Evolutionary conservation across 1,140 invertebrate species (phyloP), one percentile per base, ranked within the genome.

Genomic region (Meloidogyne exigua): DNA sequence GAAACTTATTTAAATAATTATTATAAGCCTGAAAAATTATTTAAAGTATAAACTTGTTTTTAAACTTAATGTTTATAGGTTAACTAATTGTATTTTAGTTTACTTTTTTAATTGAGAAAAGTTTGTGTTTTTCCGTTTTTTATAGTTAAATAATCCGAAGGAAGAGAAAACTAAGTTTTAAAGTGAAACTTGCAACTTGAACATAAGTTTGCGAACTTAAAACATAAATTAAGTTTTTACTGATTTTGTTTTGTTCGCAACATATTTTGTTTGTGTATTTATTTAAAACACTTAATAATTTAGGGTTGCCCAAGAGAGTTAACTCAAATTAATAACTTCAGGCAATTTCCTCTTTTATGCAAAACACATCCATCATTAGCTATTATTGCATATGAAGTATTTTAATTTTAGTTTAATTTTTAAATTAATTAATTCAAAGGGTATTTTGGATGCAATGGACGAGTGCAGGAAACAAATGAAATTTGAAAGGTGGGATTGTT

Each of bases 371-470:
- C 84, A 1, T 26, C 83, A 15, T 71, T 85, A 26, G 85, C 84
- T 18, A 75, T 85, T 32, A 75, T 83, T 11, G 84, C 81, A 13
- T 85, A 84, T 39, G 83, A 85, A 76, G 82, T 67, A 15, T 0
- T 21, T 39, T n/a, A 39, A n/a, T 32, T 66, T 25, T 74, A 23
- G 7, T 28, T 10, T 28, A 23, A 76, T 49, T 57, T 13, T 28
- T 44, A 21, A 36, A 72, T 25, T 72, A 25, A 15, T 77, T 1
- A 80, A 80, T 10, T 83, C 77, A 15, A 80, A 84, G 76, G 84
- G 84, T 23, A 75, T 86, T 42, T 28, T 76, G 39, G 84, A 87
- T 62, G 83, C 82, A 32, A 83, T 86, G 72, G 72, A 86, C 23
- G 78, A 84, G 32, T 85, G 83, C 64, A 63, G 80, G 42, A 64